Evolutionary conservation across 1,140 invertebrate species (phyloP).

Genomic region (Calliphora vicina): DNA sequence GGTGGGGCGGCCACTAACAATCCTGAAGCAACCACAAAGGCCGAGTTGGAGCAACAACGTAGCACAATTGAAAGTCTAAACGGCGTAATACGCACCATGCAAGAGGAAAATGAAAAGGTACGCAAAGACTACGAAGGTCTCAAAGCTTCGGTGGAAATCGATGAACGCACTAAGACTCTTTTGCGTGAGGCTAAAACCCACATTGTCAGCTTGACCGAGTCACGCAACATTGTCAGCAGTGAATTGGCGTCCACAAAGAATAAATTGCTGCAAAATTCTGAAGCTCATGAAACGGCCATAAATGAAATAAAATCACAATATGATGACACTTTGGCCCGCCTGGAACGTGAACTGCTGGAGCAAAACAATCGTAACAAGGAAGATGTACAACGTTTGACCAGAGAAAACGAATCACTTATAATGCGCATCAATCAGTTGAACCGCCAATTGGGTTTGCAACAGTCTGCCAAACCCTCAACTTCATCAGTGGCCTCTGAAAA

Average conservation of each 20-base stretch:
- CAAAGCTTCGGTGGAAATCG: conserved; percentile 71
- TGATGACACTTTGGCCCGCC: conserved; percentile 72
- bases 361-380: conserved; percentile 70
- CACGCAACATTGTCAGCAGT: conserved; percentile 69
- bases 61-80: conserved; percentile 71
- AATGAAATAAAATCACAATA: conserved; percentile 75
- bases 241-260: conserved; percentile 63
- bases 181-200: conserved; percentile 76
- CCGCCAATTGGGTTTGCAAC: conserved; percentile 77
- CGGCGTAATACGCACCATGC: conserved; percentile 67
- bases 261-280: conserved; percentile 57
- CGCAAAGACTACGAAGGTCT: conserved; percentile 76
- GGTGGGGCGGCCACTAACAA: conserved; percentile 58
- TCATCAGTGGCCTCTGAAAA: conserved; percentile 71
- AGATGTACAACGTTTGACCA: conserved; percentile 69
- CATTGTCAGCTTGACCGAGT: conserved; percentile 74
- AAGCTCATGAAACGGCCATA: conserved; percentile 70
- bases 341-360: conserved; percentile 81
- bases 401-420: conserved; percentile 77
- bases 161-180: conserved; percentile 77
- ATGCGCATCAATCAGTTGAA: conserved; percentile 80
- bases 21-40: conserved; percentile 60
- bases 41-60: conserved; percentile 63
- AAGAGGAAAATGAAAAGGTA: conserved; percentile 72
- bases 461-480: conserved; percentile 73